Base-by-base conservation (phyloP, 1,140 invertebrate genomes). In the Drosophila ohnishii region DNA sequence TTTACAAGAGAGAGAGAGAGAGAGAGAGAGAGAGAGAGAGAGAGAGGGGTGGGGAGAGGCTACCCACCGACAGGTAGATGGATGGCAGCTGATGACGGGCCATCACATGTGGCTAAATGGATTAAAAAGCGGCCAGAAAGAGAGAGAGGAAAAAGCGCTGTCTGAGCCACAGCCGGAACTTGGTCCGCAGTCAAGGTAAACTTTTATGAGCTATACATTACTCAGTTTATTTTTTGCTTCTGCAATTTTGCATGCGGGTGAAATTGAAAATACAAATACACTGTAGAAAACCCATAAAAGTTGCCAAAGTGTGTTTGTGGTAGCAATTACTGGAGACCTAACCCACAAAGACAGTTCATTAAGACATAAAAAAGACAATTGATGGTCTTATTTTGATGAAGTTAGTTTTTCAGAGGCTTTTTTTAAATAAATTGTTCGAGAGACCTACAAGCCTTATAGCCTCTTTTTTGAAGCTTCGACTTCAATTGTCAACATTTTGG, bases 61-160 rank as follows among this genome's bases (percentile, higher is more conserved):
- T 51, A 35, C 40, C 44, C n/a, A 40, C 47, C 40, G 62, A 64
- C 62, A 82, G 63, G 66, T 84, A 75, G 82, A 85, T 80, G 72
- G 77, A 79, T 67, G 63, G 61, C 60, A 45, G 59, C 47, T 66
- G 78, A 76, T 80, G 79, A 81, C 74, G 76, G 84, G 79, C 72
- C 73, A 86, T 76, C 78, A 82, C 83, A 83, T 83, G 82, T 73
- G 65, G 83, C 73, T 87, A 87, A 87, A 87, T 87, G 83, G 83
- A 82, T 87, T 87, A 82, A 84, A 82, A 83, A 72, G 73, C 55
- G 45, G 67, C 74, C 66, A 79, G 48, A 16, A 48, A 62, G 62
- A 58, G 45, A 16, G 48, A 48, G 47, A 32, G 34, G 19, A 11
- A 45, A 48, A 72, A 53, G 22, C 50, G 32, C 50, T 75, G 76